A percentile compares a stretch with the other conserved stretches of the same genome.
phyloP scores from a whole-genome alignment of 2,797 vertebrate genomes.

The Siniperca undulata region DNA sequence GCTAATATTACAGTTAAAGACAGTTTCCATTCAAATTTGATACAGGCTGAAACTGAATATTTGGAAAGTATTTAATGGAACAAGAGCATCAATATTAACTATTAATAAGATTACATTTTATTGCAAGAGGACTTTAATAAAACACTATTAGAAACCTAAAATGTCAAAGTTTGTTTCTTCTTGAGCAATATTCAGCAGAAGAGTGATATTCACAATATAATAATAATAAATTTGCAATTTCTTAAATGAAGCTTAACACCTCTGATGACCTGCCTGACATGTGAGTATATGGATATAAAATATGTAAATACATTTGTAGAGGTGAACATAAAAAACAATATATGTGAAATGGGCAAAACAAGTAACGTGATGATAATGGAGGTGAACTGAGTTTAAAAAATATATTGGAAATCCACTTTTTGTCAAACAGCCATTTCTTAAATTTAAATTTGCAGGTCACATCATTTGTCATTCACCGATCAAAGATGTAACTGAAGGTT shows the following conservation, averaged over 20 bases:
- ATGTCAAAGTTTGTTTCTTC: neutral
- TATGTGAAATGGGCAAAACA: neutral
- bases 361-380: neutral
- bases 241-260: neutral
- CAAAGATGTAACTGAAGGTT: slow-evolving; percentile 63
- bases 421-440: neutral
- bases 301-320: neutral
- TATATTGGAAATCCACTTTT: neutral
- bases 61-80: neutral
- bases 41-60: neutral
- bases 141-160: neutral
- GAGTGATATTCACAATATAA: neutral
- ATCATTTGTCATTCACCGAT: slow-evolving; percentile 56
- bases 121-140: neutral
- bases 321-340: neutral
- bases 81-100: neutral
- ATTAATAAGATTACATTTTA: neutral
- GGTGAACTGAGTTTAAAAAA: neutral
- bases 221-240: neutral
- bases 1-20: slow-evolving; percentile 19
- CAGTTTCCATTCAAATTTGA: slow-evolving; percentile 17
- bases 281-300: neutral
- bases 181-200: neutral
- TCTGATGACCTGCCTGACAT: neutral
- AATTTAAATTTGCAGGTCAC: neutral